A percentile compares a stretch with the other conserved stretches of the same genome.
These are phyloP conservation scores for Poecilia gillii DNA, from an alignment of 2,797 vertebrate genomes.

Conservation along the genomic window DNA sequence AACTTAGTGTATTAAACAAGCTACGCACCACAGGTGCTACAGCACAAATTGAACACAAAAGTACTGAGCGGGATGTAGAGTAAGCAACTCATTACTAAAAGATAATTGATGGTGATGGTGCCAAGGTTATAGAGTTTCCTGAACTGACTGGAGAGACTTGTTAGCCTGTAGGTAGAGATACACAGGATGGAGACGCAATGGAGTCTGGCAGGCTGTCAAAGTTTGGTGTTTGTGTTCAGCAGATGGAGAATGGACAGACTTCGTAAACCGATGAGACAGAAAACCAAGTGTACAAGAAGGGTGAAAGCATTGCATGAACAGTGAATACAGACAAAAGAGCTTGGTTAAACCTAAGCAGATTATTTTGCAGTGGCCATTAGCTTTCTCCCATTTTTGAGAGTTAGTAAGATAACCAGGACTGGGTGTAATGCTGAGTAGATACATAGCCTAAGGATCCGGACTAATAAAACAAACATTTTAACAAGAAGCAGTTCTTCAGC, in stretches of 20 bases:
- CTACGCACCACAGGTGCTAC: neutral
- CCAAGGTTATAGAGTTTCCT: conserved; percentile 9
- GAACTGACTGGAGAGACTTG: conserved; percentile 11
- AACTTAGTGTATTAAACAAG: conserved; percentile 6
- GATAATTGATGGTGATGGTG: conserved; percentile 12
- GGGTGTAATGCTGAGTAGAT: neutral
- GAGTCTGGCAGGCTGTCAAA: conserved; percentile 23
- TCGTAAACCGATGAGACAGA: conserved; percentile 14
- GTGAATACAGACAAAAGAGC: neutral
- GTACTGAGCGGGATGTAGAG: neutral
- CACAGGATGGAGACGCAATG: neutral
- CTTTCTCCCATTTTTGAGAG: neutral
- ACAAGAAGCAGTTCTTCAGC: neutral
- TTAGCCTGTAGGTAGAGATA: conserved; percentile 12
- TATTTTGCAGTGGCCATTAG: conserved; percentile 4
- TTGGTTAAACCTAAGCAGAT: neutral
- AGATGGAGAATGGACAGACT: neutral
- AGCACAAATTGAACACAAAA: conserved; percentile 1
- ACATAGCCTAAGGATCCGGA: neutral
- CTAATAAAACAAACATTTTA: neutral
- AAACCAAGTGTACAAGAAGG: conserved; percentile 1
- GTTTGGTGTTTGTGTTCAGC: neutral
- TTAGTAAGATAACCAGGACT: neutral
- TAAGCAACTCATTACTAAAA: conserved; percentile 3
- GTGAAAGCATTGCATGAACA: neutral